Evolutionary conservation across 2,888 invertebrate species (phyloP), one percentile per base, ranked within the genome.

Genomic region (Shargacucullia verbasci): DNA sequence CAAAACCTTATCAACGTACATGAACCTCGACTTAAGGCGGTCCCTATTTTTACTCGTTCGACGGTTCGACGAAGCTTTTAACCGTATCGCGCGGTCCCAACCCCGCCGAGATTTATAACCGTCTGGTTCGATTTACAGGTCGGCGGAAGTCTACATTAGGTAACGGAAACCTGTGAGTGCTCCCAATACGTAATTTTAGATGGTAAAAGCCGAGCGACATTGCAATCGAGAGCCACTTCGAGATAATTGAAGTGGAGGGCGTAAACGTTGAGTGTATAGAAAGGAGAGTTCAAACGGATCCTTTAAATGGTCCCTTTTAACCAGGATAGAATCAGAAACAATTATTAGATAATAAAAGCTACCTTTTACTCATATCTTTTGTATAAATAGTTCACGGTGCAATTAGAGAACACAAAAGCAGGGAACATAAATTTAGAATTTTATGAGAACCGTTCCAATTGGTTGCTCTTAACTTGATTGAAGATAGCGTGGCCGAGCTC

Each of bases 1-100:
- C 87, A 83, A 84, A 84, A 86, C 83, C 91, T 93, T 94, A 94
- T 94, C 94, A 89, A 78, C 53, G 78, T 84, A 94, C 94, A 94
- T 88, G 91, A 87, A 92, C 90, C 89, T 89, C 85, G 83, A 91
- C 92, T 94, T 94, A 92, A 83, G 81, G 78, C 84, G 85, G 84
- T 75, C 88, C 87, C 86, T 88, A 91, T 90, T 92, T 92, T 90
- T 87, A 89, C 83, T 82, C 75, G 70, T 82, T 83, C 86, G 78
- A 71, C 85, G 87, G 70, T 82, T 83, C 86, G 78, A 71, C 85
- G 87, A 89, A 86, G 89, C 92, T 93, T 91, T 93, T 90, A 93
- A 81, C 88, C 89, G 84, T 92, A 94, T 92, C 91, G 80, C 73
- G 77, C 84, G 64, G 52, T 83, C 86, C 81, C 85, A 81, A 79